Evolutionary conservation across 2,797 vertebrate genomes (phyloP).

Genomic region (Lithobates pipiens): DNA sequence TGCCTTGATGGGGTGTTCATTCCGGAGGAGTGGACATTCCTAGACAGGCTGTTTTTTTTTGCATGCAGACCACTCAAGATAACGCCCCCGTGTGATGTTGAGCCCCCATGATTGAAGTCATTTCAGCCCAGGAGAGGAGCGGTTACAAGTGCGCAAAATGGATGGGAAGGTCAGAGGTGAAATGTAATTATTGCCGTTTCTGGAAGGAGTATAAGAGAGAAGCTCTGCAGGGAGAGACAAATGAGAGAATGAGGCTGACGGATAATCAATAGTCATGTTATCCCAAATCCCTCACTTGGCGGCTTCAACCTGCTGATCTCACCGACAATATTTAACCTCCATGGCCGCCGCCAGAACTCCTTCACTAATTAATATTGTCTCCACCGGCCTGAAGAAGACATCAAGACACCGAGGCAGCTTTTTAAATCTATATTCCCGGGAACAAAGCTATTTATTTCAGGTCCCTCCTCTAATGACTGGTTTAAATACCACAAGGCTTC

Average conservation of each 20-base stretch:
- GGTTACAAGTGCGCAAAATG: too few species aligned
- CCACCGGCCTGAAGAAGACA: not conserved
- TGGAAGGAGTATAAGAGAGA: not conserved
- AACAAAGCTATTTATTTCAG: not conserved
- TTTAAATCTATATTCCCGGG: not conserved
- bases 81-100: too few species aligned
- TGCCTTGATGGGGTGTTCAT: too few species aligned
- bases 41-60: too few species aligned
- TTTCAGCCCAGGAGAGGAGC: too few species aligned
- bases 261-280: constrained; percentile 8
- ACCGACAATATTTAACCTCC: not conserved
- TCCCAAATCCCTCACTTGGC: not conserved
- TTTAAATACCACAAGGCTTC: too few species aligned
- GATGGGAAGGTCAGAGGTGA: too few species aligned
- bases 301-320: not conserved
- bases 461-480: not conserved
- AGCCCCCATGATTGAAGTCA: too few species aligned
- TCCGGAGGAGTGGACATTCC: too few species aligned
- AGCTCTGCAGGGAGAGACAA: not conserved
- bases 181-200: not conserved
- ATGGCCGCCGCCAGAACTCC: not conserved
- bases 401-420: not conserved
- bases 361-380: not conserved
- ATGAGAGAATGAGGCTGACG: not conserved
- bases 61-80: too few species aligned